phyloP scores from a whole-genome alignment of 2,113 vertebrate species.

The Gallinago paraguaiae region DNA sequence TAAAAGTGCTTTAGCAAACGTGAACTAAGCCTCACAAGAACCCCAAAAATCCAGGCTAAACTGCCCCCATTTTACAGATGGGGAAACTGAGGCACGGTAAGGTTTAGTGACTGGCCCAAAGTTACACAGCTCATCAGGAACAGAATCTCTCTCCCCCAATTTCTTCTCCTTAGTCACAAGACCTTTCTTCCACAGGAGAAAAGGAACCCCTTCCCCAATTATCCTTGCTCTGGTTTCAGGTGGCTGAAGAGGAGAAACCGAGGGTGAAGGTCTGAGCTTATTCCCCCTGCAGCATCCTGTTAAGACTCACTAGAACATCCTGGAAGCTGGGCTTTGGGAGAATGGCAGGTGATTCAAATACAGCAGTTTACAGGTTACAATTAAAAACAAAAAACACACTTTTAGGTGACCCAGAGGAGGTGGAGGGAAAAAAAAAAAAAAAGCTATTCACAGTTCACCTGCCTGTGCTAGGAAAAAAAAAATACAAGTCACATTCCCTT shows the following conservation, averaged over 20 bases:
- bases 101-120: neutral
- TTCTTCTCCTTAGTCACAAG: neutral
- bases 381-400: constrained; percentile 40
- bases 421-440: neutral
- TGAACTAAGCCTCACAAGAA: neutral
- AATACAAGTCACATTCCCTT: constrained; percentile 17
- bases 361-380: constrained; percentile 76
- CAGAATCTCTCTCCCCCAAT: neutral
- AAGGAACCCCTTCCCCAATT: neutral
- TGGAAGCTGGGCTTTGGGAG: constrained; percentile 19
- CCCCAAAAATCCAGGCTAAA: neutral
- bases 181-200: neutral
- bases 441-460: constrained; percentile 57
- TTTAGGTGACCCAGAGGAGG: constrained; percentile 27
- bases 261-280: neutral
- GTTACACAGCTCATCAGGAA: constrained; percentile 1
- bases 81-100: constrained; percentile 27
- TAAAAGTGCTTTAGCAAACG: neutral
- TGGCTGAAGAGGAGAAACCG: neutral
- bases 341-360: constrained; percentile 65
- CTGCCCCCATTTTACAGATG: constrained; percentile 23
- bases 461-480: constrained; percentile 52
- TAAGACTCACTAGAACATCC: constrained; percentile 16
- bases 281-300: neutral
- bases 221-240: neutral